Percentiles rank a stretch among this genome's conserved stretches.
Conservation (phyloP, 2,113 vertebrate species). For the Paedocypris sp. region DNA sequence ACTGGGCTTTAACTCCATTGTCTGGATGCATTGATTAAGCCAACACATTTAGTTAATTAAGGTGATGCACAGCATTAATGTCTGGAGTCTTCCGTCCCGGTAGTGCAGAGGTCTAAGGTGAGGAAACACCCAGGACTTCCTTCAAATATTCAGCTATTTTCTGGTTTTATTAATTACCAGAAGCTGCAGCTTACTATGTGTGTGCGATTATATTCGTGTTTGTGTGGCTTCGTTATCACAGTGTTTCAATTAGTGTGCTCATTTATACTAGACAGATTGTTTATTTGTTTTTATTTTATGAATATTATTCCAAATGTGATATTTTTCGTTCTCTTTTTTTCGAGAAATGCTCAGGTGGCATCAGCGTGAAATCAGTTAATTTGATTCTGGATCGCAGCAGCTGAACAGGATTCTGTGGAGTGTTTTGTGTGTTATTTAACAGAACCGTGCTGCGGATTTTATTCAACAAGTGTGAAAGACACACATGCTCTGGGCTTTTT, state of each 20-base stretch:
- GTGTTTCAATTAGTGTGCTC: constrained; percentile 42
- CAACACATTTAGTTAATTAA: constrained; percentile 25
- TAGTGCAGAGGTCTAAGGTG: constrained; percentile 6
- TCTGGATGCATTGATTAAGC: constrained; percentile 21
- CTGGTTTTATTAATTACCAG: constrained; percentile 27
- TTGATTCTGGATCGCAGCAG: constrained; percentile 21
- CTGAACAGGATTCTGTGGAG: constrained; percentile 16
- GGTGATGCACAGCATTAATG: constrained; percentile 8
- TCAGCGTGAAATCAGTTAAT: constrained; percentile 28
- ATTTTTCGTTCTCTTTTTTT: too few relatives aligned
- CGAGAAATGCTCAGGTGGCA: constrained; percentile 35
- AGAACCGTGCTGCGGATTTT: not conserved
- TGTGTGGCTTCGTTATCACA: constrained; percentile 25
- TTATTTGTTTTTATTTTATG: too few relatives aligned
- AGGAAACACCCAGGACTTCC: constrained; percentile 7
- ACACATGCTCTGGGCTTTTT: too few relatives aligned
- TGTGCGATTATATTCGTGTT: not conserved
- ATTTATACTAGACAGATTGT: constrained; percentile 38
- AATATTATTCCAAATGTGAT: too few relatives aligned
- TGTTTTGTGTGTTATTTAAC: constrained; percentile 33
- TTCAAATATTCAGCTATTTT: constrained; percentile 21
- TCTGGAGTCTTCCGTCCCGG: not conserved
- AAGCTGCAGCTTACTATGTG: constrained; percentile 2
- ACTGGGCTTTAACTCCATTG: constrained; percentile 16
- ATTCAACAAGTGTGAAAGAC: not conserved